phyloP scores from a whole-genome alignment of 2,888 invertebrate genomes.

The Ophraella communa region DNA sequence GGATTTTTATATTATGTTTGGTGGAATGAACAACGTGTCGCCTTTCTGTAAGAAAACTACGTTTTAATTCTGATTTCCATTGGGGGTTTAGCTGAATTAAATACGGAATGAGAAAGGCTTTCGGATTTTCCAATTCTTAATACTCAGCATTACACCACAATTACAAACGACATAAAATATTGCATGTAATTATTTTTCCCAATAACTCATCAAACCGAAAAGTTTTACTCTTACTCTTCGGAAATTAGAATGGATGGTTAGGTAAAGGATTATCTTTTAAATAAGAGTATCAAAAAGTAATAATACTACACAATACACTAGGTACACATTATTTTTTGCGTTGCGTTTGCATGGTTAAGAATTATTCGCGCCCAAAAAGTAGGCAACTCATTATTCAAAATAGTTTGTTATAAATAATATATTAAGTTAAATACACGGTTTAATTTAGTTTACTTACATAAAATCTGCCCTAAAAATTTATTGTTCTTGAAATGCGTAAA shows the following conservation, averaged over 20 bases:
- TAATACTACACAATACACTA: too few relatives aligned
- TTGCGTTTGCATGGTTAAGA: too few relatives aligned
- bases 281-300: too few relatives aligned
- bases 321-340: too few relatives aligned
- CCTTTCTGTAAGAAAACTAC: conserved; percentile 56
- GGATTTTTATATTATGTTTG: conserved; percentile 24
- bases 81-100: conserved; percentile 59
- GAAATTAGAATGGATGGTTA: conserved; percentile 3
- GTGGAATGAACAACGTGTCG: conserved; percentile 36
- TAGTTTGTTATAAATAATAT: too few relatives aligned
- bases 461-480: too few relatives aligned
- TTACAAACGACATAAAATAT: conserved; percentile 54
- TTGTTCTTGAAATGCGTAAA: too few relatives aligned
- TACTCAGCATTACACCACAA: conserved; percentile 53
- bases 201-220: conserved; percentile 48
- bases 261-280: too few relatives aligned
- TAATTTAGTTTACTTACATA: too few relatives aligned
- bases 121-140: conserved; percentile 58
- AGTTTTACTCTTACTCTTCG: conserved; percentile 21
- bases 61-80: conserved; percentile 61
- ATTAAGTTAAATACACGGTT: too few relatives aligned
- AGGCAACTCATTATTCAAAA: too few relatives aligned
- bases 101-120: conserved; percentile 59
- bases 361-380: too few relatives aligned
- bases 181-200: conserved; percentile 54